Percentiles rank a stretch among this genome's conserved stretches.
Evolutionary conservation across 2,888 invertebrate genomes (phyloP).

Genomic region (Ormyrus rosae): DNA sequence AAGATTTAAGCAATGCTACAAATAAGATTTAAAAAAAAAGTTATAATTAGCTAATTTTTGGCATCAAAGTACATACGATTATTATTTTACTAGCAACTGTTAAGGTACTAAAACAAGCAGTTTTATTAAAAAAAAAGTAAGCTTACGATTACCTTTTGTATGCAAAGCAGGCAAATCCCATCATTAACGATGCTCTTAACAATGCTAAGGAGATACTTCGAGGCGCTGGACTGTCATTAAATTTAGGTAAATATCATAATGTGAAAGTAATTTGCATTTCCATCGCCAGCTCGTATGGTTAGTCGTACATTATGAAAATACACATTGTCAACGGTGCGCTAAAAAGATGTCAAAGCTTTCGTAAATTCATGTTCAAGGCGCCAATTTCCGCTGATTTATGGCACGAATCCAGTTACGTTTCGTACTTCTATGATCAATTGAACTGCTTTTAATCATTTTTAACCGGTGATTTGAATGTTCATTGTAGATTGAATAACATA

Average conservation of each 20-base stretch:
- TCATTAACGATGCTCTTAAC: constrained; percentile 34
- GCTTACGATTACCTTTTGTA: constrained; percentile 24
- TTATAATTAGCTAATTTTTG: too few relatives aligned
- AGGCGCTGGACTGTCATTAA: constrained; percentile 19
- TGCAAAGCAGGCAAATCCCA: neutral
- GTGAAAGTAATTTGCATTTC: constrained; percentile 47
- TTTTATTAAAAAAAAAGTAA: neutral
- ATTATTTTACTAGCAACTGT: too few relatives aligned
- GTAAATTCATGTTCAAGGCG: neutral
- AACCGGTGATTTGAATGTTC: too few relatives aligned
- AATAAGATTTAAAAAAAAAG: too few relatives aligned
- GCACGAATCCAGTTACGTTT: too few relatives aligned
- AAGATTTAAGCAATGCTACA: too few relatives aligned
- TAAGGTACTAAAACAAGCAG: too few relatives aligned
- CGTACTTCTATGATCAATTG: too few relatives aligned
- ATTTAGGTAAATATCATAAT: constrained; percentile 49
- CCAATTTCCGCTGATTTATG: neutral
- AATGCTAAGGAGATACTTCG: constrained; percentile 24
- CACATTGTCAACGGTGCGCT: neutral
- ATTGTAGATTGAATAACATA: too few relatives aligned
- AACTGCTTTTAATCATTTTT: too few relatives aligned
- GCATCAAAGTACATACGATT: too few relatives aligned
- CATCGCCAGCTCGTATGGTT: constrained; percentile 12
- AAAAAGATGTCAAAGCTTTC: constrained; percentile 15
- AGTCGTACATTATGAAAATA: constrained; percentile 25